Percentiles rank a stretch among this genome's conserved stretches.
Evolutionary conservation across 2,888 invertebrate species (phyloP).

Genomic region (Ochropleura leucogaster): DNA sequence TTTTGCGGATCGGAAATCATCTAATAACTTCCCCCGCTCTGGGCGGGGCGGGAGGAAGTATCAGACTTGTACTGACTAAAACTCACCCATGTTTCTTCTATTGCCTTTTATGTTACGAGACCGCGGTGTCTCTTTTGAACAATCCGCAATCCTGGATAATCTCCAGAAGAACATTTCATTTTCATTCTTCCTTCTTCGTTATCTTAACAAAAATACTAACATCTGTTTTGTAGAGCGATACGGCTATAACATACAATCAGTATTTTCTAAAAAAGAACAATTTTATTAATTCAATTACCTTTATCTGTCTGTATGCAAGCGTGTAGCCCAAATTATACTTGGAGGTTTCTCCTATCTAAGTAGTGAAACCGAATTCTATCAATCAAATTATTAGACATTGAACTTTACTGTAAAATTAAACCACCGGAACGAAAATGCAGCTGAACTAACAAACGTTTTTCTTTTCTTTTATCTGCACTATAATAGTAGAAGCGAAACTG

Average conservation of each 20-base stretch:
- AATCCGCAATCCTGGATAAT: no score
- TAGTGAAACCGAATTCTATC: conserved; percentile 61
- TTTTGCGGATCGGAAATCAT: no score
- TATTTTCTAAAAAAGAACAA: conserved; percentile 30
- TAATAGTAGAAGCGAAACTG: conserved; percentile 57
- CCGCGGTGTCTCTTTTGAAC: no score
- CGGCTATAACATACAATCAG: conserved; percentile 30
- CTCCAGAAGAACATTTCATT: no score
- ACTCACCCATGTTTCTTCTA: no score
- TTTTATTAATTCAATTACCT: conserved; percentile 47
- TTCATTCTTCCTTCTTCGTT: background rate
- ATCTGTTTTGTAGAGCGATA: conserved; percentile 15
- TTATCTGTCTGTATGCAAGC: conserved; percentile 48
- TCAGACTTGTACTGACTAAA: no score
- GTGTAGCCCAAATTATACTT: conserved; percentile 55
- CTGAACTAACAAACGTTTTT: conserved; percentile 54
- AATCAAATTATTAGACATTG: conserved; percentile 56
- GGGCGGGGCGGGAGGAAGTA: no score
- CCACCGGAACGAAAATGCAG: conserved; percentile 60
- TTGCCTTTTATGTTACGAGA: no score
- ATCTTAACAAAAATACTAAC: background rate
- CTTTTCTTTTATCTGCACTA: conserved; percentile 37
- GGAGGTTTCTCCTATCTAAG: conserved; percentile 54
- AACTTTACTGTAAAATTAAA: conserved; percentile 55
- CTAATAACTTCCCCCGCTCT: no score